These are phyloP conservation scores for Alentia gelatinosa DNA, from an alignment of 2,888 invertebrate species.

Conservation along the genomic window DNA sequence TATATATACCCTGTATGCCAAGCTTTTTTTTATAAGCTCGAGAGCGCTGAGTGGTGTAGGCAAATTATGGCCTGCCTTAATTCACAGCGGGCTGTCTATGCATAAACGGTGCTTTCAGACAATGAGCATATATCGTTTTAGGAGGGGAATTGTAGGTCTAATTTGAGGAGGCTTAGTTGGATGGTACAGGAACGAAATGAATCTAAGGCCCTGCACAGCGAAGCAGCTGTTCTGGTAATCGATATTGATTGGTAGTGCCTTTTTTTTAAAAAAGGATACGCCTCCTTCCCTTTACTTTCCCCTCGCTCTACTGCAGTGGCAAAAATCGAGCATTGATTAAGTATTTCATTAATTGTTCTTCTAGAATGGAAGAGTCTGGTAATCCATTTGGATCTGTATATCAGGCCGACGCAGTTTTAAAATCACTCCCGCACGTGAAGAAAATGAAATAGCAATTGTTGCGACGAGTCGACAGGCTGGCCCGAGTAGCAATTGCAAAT, in stretches of 20 bases:
- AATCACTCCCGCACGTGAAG: background rate
- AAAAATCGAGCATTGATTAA: conserved; percentile 40
- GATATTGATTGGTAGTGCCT: conserved; percentile 25
- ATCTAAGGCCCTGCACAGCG: background rate
- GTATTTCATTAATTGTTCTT: conserved; percentile 39
- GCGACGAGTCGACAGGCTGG: background rate
- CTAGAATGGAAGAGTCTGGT: background rate
- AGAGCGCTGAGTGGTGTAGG: background rate
- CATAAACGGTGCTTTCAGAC: background rate
- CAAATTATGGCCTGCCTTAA: background rate
- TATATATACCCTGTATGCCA: background rate
- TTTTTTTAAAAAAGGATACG: background rate
- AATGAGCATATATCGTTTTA: background rate
- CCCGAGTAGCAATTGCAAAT: background rate
- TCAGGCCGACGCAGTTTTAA: background rate
- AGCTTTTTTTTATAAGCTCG: background rate
- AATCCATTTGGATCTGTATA: background rate
- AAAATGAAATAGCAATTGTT: background rate
- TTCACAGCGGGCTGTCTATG: background rate
- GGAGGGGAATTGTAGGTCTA: background rate
- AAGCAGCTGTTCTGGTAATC: conserved; percentile 33
- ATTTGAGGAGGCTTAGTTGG: conserved; percentile 37
- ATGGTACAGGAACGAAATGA: conserved; percentile 21
- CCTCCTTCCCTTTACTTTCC: conserved; percentile 13
- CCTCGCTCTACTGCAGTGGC: background rate